phyloP scores from a whole-genome alignment of 2,888 invertebrate species.

The Cetonia aurata region DNA sequence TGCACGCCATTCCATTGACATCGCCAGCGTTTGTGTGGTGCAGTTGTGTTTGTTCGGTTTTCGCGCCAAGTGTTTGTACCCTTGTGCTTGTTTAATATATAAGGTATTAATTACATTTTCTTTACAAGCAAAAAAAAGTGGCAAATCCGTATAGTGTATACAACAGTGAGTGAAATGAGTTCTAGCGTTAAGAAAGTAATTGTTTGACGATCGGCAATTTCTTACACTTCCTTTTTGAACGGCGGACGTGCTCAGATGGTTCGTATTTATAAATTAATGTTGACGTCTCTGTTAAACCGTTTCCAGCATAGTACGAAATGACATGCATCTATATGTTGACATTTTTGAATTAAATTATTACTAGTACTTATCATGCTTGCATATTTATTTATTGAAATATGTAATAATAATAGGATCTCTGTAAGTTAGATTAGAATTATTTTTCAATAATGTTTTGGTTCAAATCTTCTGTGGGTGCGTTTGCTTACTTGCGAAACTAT shows the following conservation, averaged over 20 bases:
- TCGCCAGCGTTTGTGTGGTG: conserved; percentile 20
- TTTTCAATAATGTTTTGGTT: too few relatives aligned
- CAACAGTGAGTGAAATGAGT: too few relatives aligned
- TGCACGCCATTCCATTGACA: conserved; percentile 15
- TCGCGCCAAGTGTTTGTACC: neutral
- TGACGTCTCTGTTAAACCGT: conserved; percentile 12
- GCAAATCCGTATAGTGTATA: neutral
- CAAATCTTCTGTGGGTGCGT: neutral
- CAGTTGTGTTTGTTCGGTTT: conserved; percentile 9
- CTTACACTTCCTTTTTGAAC: neutral
- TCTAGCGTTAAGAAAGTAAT: too few relatives aligned
- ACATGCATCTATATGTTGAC: neutral
- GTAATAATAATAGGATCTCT: too few relatives aligned
- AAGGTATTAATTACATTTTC: neutral
- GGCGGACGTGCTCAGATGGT: conserved; percentile 9
- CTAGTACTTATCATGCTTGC: neutral
- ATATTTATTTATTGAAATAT: neutral
- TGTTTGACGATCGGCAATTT: neutral
- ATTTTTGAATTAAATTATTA: neutral
- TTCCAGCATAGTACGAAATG: conserved; percentile 19
- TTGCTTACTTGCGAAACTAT: conserved; percentile 12
- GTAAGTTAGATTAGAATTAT: neutral
- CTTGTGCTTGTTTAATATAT: neutral
- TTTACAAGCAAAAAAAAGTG: neutral
- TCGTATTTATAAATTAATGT: conserved; percentile 8